These are phyloP conservation scores for Gila orcuttii DNA, from an alignment of 2,113 vertebrate species.

Conservation along the genomic window DNA sequence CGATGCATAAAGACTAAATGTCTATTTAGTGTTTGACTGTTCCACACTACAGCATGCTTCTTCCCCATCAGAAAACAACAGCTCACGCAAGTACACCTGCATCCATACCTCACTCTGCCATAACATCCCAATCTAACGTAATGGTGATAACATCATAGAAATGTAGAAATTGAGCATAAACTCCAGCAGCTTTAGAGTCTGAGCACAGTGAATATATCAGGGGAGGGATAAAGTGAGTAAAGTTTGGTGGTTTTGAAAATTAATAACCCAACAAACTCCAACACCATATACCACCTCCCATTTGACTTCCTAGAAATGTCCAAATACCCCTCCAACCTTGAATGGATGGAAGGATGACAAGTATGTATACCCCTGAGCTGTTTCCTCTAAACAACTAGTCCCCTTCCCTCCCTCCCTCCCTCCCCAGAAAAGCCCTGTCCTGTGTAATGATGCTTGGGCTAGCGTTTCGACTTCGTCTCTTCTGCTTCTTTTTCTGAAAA, in stretches of 20 bases:
- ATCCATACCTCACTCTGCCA: slow-evolving; percentile 7
- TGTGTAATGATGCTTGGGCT: slow-evolving; percentile 46
- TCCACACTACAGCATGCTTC: slow-evolving; percentile 50
- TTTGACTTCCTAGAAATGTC: slow-evolving; percentile 48
- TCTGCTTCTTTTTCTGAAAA: slow-evolving; percentile 69
- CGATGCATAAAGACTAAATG: slow-evolving; percentile 46
- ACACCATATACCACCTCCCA: slow-evolving; percentile 52
- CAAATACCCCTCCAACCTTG: slow-evolving; percentile 54
- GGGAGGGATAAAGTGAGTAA: slow-evolving; percentile 58
- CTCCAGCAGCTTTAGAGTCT: slow-evolving; percentile 72
- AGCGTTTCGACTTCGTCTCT: slow-evolving; percentile 74
- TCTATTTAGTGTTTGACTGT: slow-evolving; percentile 57
- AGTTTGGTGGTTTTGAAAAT: slow-evolving; percentile 43
- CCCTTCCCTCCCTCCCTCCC: slow-evolving; percentile 45
- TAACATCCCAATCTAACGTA: slow-evolving; percentile 46
- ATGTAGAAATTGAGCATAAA: slow-evolving; percentile 57
- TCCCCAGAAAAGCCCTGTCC: slow-evolving; percentile 53
- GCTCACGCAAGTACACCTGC: not conserved
- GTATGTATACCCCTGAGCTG: slow-evolving; percentile 67
- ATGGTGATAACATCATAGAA: slow-evolving; percentile 53
- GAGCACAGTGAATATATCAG: slow-evolving; percentile 60
- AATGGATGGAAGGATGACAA: slow-evolving; percentile 60
- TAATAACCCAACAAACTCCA: slow-evolving; percentile 65
- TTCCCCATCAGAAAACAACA: not conserved
- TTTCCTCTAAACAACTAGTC: slow-evolving; percentile 57